A percentile compares a stretch with the other conserved stretches of the same genome.
Conservation (phyloP, 2,888 invertebrate genomes). For the Sminthurides aquaticus region DNA sequence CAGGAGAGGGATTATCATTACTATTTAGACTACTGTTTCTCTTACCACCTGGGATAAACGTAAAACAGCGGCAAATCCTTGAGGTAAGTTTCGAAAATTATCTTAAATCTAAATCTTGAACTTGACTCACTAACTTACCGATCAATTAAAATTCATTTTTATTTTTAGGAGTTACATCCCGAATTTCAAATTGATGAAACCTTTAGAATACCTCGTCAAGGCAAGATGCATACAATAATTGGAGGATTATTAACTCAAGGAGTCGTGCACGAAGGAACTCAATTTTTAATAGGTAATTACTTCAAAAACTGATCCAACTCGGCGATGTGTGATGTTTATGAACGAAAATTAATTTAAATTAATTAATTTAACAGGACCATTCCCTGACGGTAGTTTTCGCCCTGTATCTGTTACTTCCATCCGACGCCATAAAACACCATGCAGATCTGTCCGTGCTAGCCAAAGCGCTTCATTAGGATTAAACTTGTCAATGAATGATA, state of each 20-base stretch:
- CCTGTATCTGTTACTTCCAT: conserved; percentile 72
- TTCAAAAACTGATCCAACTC: too few species aligned
- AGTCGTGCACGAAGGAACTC: conserved; percentile 68
- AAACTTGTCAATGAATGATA: conserved; percentile 54
- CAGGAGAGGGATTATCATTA: conserved; percentile 72
- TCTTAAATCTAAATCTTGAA: too few species aligned
- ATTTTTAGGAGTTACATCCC: conserved; percentile 49
- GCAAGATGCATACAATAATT: conserved; percentile 58
- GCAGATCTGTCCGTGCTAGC: conserved; percentile 76
- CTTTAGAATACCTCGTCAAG: conserved; percentile 73
- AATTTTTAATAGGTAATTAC: conserved; percentile 51
- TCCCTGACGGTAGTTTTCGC: conserved; percentile 69
- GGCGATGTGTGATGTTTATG: not conserved
- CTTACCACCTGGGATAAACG: conserved; percentile 59
- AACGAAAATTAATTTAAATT: conserved; percentile 9
- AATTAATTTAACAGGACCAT: conserved; percentile 55
- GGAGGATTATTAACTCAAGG: conserved; percentile 81
- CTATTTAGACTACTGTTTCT: conserved; percentile 81
- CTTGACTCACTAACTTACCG: too few species aligned
- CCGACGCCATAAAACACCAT: conserved; percentile 86
- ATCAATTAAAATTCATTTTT: too few species aligned
- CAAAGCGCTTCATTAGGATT: conserved; percentile 81
- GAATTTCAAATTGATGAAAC: conserved; percentile 93
- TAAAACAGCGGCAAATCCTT: conserved; percentile 61
- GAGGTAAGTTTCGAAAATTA: conserved; percentile 50